Percentiles rank a stretch among this genome's conserved stretches.
Evolutionary conservation across 2,797 vertebrate genomes (phyloP).

Genomic region (Acridotheres tristis): DNA sequence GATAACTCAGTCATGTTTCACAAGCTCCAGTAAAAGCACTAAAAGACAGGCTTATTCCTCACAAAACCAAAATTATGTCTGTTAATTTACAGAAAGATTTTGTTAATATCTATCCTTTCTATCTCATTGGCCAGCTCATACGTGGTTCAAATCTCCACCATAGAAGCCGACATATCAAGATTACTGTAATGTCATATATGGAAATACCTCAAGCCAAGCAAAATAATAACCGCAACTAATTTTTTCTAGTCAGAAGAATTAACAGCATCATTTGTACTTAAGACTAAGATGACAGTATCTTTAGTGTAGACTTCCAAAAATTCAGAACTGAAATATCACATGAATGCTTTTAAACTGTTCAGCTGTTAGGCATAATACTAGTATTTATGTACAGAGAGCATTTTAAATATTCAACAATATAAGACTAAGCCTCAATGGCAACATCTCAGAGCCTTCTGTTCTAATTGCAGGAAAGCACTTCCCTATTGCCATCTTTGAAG

Average conservation of each 20-base stretch:
- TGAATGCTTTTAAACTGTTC: neutral
- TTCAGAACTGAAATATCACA: neutral
- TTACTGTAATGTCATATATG: neutral
- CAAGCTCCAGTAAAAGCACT: neutral
- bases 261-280: neutral
- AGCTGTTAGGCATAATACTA: neutral
- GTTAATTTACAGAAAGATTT: neutral
- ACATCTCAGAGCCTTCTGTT: neutral
- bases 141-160: neutral
- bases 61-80: neutral
- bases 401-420: neutral
- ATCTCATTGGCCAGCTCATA: neutral
- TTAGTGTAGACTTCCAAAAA: neutral
- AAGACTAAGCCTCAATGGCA: neutral
- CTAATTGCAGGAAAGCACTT: neutral
- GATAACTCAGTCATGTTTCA: neutral
- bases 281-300: neutral
- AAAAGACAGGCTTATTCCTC: neutral
- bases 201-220: neutral
- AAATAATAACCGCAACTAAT: neutral
- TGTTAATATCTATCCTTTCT: neutral
- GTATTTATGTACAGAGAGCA: neutral
- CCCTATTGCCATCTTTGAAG: neutral
- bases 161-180: neutral
- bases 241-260: neutral